Base-by-base conservation (phyloP, 2,113 vertebrate species). In the Poeciliopsis turrubarensis region DNA sequence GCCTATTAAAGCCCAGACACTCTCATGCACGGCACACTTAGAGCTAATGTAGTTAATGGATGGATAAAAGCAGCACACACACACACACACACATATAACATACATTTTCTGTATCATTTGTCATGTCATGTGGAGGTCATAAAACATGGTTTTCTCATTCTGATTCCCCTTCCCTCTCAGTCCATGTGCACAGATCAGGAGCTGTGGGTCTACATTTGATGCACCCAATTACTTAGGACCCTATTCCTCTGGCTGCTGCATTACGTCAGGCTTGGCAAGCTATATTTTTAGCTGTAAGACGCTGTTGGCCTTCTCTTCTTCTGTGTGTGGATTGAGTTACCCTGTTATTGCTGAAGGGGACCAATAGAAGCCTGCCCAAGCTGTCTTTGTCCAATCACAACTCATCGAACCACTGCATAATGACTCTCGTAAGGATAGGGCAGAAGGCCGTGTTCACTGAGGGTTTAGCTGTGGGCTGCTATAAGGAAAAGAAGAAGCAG, bases 151-250 rank as follows among this genome's bases (percentile, higher is more conserved):
- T 87, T 84, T 83, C 61, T 70, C 69, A 57, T 82, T 84, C 68
- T 60, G 26, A 63, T 79, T 83, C 68, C 64, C 78, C 86, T 79
- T 81, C 79, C 83, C 87, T 83, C 82, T 78, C 71, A 73, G 65
- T 32, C 69, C 27, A 54, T 69, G 2, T 68, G 17, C 63, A 63
- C 60, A 29, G 68, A 65, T 81, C 77, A 83, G 82, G 77, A 73
- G 73, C 72, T 84, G 78, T 80, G 82, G 87, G 82, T 80, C 86
- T 85, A 88, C 88, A 91, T 93, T 93, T 89, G 90, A 91, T 92
- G 88, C 87, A 92, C 72, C 91, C 93, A 94, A 93, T 95, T 94
- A 95, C 94, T 95, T 95, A 94, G 86, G 84, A 80, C 70, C 76
- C 76, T 68, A 60, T 61, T 88, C 72, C 79, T 79, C 81, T 84